Conservation (phyloP, 2,888 invertebrate genomes). For the Meliscaeva auricollis region DNA sequence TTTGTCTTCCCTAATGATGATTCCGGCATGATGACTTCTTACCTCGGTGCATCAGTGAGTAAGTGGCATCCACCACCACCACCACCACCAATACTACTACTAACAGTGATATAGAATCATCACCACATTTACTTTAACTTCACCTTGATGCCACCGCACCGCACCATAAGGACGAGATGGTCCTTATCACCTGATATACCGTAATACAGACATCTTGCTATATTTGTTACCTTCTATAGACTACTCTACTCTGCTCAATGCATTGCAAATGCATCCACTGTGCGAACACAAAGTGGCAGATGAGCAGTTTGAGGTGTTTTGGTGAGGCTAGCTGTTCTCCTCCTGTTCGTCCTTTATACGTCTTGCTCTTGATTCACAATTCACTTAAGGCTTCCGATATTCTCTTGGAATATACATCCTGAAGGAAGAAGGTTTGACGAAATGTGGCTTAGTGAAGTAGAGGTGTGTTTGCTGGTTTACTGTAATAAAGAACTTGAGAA, state of each 20-base stretch:
- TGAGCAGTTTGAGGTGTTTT: background rate
- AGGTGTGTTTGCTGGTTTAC: conserved; percentile 50
- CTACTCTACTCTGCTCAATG: conserved; percentile 19
- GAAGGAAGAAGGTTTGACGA: background rate
- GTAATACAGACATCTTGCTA: conserved; percentile 65
- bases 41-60: conserved; percentile 60
- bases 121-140: conserved; percentile 12
- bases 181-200: conserved; percentile 67
- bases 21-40: conserved; percentile 68
- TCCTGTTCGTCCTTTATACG: conserved; percentile 18
- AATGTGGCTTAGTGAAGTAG: conserved; percentile 20
- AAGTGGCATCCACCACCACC: conserved; percentile 55
- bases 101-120: background rate
- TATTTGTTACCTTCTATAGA: conserved; percentile 65
- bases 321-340: background rate
- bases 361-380: conserved; percentile 37
- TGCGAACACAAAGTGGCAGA: conserved; percentile 32
- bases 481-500: conserved; percentile 7
- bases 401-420: background rate
- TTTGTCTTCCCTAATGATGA: conserved; percentile 69
- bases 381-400: conserved; percentile 34
- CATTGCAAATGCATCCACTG: conserved; percentile 48
- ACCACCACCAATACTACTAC: conserved; percentile 26
- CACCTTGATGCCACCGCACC: background rate
- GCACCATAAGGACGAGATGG: conserved; percentile 6